A percentile compares a stretch with the other conserved stretches of the same genome.
phyloP scores from a whole-genome alignment of 2,113 vertebrate species.

The Colistium nudipinnis region DNA sequence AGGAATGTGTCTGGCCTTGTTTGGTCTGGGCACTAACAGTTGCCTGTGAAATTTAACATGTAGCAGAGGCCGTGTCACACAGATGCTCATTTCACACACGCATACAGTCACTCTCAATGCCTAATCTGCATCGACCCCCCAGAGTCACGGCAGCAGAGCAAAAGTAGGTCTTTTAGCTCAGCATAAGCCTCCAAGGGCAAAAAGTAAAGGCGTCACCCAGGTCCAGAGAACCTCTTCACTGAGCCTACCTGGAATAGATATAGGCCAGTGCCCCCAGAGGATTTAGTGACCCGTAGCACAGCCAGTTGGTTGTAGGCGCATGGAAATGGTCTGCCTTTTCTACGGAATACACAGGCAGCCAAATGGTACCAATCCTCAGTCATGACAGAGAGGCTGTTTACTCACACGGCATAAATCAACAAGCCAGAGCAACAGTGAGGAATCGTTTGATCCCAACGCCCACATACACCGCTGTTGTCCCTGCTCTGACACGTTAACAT shows the following conservation, averaged over 20 bases:
- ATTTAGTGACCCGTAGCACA: constrained; percentile 17
- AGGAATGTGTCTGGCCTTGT: constrained; percentile 71
- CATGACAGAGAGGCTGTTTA: constrained; percentile 14
- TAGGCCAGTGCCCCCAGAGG: constrained; percentile 45
- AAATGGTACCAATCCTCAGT: constrained; percentile 9
- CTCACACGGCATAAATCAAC: constrained; percentile 35
- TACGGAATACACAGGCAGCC: neutral
- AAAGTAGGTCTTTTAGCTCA: constrained; percentile 60
- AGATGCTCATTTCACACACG: constrained; percentile 31
- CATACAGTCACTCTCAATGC: constrained; percentile 1
- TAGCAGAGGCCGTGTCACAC: constrained; percentile 34
- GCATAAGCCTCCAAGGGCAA: constrained; percentile 59
- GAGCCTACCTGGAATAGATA: constrained; percentile 70
- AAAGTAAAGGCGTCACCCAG: constrained; percentile 67
- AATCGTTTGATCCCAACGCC: constrained; percentile 42
- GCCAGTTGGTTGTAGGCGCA: neutral
- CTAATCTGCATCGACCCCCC: constrained; percentile 38
- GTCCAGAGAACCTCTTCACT: constrained; percentile 45
- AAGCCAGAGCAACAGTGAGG: neutral
- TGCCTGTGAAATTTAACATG: constrained; percentile 72
- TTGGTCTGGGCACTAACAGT: constrained; percentile 65
- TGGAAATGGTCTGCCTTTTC: neutral
- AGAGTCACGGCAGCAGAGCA: constrained; percentile 35
- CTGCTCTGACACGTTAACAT: constrained; percentile 22
- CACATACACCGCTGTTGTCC: constrained; percentile 62